Evolutionary conservation across 1,140 invertebrate species (phyloP).

Genomic region (Drosophila seguyi): DNA sequence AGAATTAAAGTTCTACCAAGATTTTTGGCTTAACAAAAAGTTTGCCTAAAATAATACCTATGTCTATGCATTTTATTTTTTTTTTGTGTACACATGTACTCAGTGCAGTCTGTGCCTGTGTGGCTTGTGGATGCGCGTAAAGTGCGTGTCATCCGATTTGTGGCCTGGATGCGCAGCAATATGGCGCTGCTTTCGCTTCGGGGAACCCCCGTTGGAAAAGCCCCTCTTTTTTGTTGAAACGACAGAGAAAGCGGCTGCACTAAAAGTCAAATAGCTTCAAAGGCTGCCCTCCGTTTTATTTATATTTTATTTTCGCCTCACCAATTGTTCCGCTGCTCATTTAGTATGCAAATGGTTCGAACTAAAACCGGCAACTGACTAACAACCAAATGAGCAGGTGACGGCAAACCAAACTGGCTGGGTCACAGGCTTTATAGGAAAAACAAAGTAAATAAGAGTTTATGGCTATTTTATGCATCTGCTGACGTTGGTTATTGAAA

Average conservation of each 20-base stretch:
- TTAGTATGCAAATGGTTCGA: slow-evolving; percentile 52
- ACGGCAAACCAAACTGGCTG: slow-evolving; percentile 46
- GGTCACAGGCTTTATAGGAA: slow-evolving; percentile 40
- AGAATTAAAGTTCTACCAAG: not conserved
- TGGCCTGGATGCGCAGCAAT: slow-evolving; percentile 46
- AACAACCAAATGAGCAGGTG: slow-evolving; percentile 40
- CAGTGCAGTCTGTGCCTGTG: slow-evolving; percentile 13
- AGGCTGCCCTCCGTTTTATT: slow-evolving; percentile 5
- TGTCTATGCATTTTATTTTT: not conserved
- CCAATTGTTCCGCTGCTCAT: slow-evolving; percentile 39
- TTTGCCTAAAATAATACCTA: not conserved
- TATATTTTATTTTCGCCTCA: not conserved
- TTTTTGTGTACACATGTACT: slow-evolving; percentile 3
- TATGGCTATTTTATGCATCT: slow-evolving; percentile 74
- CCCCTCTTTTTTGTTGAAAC: slow-evolving; percentile 11
- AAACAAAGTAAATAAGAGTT: slow-evolving; percentile 40
- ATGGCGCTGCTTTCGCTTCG: slow-evolving; percentile 46
- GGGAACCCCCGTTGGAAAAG: slow-evolving; percentile 4
- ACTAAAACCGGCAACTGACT: slow-evolving; percentile 46
- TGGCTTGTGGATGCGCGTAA: slow-evolving; percentile 48
- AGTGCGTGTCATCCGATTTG: slow-evolving; percentile 35
- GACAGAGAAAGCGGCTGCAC: slow-evolving; percentile 19
- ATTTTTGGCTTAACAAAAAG: not conserved
- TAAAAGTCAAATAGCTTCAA: slow-evolving; percentile 14
- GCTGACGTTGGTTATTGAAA: slow-evolving; percentile 55